phyloP scores from a whole-genome alignment of 2,888 invertebrate species.

The Ferdinandea cuprea region DNA sequence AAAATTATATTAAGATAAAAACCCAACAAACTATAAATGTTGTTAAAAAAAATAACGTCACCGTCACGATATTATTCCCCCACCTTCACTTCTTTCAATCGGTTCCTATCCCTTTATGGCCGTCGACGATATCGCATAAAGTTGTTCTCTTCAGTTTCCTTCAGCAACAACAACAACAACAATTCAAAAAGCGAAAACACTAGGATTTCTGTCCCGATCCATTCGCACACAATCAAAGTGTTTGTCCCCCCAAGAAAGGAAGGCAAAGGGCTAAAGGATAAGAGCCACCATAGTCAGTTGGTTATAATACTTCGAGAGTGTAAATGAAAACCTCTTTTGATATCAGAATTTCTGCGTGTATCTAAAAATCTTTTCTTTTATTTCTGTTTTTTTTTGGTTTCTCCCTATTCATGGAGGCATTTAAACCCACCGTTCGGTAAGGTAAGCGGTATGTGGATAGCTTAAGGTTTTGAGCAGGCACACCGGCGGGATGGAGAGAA shows the following conservation, averaged over 20 bases:
- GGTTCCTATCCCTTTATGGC: conserved; percentile 25
- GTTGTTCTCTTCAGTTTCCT: conserved; percentile 45
- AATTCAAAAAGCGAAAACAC: conserved; percentile 60
- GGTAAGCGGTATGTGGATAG: conserved; percentile 56
- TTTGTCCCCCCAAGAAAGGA: conserved; percentile 41
- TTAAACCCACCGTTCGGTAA: conserved; percentile 49
- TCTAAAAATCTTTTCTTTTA: conserved; percentile 67
- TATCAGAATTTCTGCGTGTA: conserved; percentile 72
- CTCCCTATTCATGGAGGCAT: conserved; percentile 53
- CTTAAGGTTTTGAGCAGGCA: conserved; percentile 54
- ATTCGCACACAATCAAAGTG: conserved; percentile 67
- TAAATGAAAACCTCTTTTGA: conserved; percentile 75
- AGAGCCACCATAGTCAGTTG: conserved; percentile 46
- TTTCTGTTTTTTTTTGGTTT: conserved; percentile 39
- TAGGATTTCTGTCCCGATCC: conserved; percentile 65
- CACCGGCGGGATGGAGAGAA: conserved; percentile 51
- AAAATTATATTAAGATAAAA: conserved; percentile 71
- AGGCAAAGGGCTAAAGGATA: conserved; percentile 59
- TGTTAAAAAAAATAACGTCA: conserved; percentile 41
- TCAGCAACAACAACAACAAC: conserved; percentile 41
- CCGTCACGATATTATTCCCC: conserved; percentile 64
- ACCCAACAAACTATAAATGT: conserved; percentile 47
- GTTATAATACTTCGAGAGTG: conserved; percentile 60
- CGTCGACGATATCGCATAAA: conserved; percentile 48
- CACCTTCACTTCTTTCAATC: conserved; percentile 5